These are phyloP conservation scores for Acromyrmex heyeri DNA, from an alignment of 1,140 invertebrate species.

Conservation along the genomic window DNA sequence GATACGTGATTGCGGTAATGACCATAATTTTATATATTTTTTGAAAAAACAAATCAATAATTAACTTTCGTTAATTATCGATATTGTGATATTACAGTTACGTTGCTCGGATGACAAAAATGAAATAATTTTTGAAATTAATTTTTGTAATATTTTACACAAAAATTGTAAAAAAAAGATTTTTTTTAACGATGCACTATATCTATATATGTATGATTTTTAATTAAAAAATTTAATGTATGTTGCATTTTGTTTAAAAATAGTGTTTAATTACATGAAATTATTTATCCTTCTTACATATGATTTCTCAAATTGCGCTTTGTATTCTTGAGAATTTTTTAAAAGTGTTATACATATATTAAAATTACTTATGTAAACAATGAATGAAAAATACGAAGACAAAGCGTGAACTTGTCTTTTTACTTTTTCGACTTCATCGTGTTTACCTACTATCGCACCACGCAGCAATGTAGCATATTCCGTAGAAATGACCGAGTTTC, in stretches of 20 bases:
- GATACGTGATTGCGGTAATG: background rate
- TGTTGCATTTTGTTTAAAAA: background rate
- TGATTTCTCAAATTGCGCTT: background rate
- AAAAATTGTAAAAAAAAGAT: background rate
- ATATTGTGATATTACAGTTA: background rate
- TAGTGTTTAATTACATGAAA: background rate
- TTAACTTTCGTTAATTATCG: background rate
- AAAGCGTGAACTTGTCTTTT: background rate
- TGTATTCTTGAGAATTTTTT: background rate
- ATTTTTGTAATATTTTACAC: background rate
- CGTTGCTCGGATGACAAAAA: background rate
- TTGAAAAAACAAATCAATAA: background rate
- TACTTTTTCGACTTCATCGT: background rate
- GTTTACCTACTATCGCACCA: background rate
- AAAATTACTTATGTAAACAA: background rate
- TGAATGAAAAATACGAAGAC: background rate
- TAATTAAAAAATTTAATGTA: background rate
- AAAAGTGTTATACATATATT: background rate
- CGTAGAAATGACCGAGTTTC: constrained; percentile 53
- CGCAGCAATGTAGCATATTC: constrained; percentile 22
- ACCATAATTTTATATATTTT: background rate
- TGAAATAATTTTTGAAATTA: background rate
- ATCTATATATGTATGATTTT: background rate
- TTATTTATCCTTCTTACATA: background rate
- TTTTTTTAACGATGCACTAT: background rate